Evolutionary conservation across 2,888 invertebrate genomes (phyloP).

Genomic region (Hyalella azteca): DNA sequence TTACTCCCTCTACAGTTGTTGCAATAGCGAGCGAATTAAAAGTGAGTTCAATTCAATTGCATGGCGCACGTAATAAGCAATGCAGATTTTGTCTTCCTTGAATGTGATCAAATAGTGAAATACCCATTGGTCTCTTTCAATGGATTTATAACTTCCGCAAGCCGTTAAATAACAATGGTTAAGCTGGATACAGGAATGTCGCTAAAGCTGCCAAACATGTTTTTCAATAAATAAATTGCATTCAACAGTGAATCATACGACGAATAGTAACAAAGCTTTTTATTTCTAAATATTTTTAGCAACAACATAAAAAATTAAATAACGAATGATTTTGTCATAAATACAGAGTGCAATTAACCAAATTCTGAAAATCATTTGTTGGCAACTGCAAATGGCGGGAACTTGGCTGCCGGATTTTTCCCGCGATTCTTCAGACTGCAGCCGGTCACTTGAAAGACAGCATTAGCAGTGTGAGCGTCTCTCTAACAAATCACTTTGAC

Average conservation of each 20-base stretch:
- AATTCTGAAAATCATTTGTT: neutral
- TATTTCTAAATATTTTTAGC: neutral
- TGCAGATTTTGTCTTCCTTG: too few relatives aligned
- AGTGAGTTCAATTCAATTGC: too few relatives aligned
- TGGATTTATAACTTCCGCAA: neutral
- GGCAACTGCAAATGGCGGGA: constrained; percentile 4
- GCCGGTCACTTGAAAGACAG: neutral
- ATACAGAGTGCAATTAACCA: neutral
- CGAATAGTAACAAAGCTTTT: neutral
- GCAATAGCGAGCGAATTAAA: too few relatives aligned
- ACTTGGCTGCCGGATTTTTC: neutral
- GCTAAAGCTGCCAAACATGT: neutral
- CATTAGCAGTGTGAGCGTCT: neutral
- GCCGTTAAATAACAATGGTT: neutral
- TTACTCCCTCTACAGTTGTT: too few relatives aligned
- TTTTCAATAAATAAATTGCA: neutral
- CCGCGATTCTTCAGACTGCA: neutral
- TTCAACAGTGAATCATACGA: neutral
- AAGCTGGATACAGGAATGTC: neutral
- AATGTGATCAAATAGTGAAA: too few relatives aligned
- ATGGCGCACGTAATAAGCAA: too few relatives aligned
- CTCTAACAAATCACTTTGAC: neutral
- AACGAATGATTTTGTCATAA: neutral
- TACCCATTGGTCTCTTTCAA: too few relatives aligned
- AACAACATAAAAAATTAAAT: neutral